phyloP scores from a whole-genome alignment of 2,797 vertebrate genomes.

The Peromyscus attwateri region DNA sequence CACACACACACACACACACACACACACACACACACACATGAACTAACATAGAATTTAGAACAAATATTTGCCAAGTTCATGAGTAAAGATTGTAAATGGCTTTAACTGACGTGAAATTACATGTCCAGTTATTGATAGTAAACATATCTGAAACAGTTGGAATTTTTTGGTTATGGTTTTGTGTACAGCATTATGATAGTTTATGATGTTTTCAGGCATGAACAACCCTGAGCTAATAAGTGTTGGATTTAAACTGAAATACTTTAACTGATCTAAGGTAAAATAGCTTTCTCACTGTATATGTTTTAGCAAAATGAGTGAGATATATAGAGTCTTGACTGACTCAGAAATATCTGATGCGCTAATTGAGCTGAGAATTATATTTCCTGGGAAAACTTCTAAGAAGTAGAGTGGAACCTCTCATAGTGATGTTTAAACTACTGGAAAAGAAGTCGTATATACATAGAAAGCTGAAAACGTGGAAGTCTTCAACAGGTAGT shows the following conservation, averaged over 20 bases:
- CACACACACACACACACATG: background rate
- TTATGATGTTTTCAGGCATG: background rate
- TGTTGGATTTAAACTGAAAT: background rate
- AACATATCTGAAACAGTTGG: background rate
- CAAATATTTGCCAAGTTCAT: constrained; percentile 14
- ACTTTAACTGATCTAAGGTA: constrained; percentile 19
- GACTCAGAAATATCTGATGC: background rate
- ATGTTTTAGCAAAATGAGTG: constrained; percentile 16
- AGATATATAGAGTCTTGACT: background rate
- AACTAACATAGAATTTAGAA: background rate
- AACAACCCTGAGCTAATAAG: background rate
- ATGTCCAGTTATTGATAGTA: background rate
- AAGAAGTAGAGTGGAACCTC: background rate
- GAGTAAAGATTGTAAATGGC: background rate
- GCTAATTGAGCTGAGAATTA: background rate
- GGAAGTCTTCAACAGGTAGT: constrained; percentile 46
- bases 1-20: background rate
- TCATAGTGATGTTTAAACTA: background rate
- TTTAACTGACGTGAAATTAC: background rate
- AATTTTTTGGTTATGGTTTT: constrained; percentile 21
- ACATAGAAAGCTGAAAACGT: background rate
- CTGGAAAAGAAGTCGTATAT: background rate
- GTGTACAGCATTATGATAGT: background rate
- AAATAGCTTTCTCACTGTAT: background rate
- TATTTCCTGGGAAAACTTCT: constrained; percentile 7